A percentile compares a stretch with the other conserved stretches of the same genome.
Evolutionary conservation across 2,113 vertebrate genomes (phyloP).

Genomic region (Petrocephalus zakoni): DNA sequence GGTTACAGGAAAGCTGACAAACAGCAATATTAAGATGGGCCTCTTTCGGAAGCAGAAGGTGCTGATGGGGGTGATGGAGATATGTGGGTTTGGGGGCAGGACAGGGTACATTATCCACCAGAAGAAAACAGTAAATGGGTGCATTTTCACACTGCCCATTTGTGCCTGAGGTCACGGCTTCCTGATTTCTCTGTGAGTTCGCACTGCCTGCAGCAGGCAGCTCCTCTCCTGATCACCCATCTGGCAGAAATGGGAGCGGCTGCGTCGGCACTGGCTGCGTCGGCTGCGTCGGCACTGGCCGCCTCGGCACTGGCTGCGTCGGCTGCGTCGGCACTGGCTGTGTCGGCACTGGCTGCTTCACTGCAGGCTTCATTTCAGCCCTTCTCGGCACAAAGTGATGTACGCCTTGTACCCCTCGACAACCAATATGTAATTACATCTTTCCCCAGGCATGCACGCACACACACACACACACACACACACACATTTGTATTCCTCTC

Average conservation of each 20-base stretch:
- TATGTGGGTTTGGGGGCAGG: neutral
- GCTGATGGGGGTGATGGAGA: neutral
- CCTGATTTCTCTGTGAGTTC: neutral
- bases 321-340: too few relatives aligned
- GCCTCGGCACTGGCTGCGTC: neutral
- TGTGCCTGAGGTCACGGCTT: neutral
- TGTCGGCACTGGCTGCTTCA: neutral
- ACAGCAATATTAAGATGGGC: neutral
- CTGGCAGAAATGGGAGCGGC: neutral
- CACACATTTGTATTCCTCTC: neutral
- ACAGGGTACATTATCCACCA: neutral
- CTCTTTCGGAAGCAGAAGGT: neutral
- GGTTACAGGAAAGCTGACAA: neutral
- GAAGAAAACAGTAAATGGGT: neutral
- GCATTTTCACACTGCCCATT: neutral
- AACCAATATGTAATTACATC: conserved; percentile 11
- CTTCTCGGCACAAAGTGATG: neutral
- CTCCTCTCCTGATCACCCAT: neutral
- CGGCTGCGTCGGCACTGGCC: too few relatives aligned
- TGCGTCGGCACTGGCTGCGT: neutral
- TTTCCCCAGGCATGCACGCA: too few relatives aligned
- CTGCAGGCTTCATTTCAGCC: neutral
- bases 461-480: neutral
- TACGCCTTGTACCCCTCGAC: neutral
- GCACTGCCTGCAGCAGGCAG: neutral